Percentiles rank a stretch among this genome's conserved stretches.
Conservation (phyloP, 2,797 vertebrate species). For the Spea hammondii region DNA sequence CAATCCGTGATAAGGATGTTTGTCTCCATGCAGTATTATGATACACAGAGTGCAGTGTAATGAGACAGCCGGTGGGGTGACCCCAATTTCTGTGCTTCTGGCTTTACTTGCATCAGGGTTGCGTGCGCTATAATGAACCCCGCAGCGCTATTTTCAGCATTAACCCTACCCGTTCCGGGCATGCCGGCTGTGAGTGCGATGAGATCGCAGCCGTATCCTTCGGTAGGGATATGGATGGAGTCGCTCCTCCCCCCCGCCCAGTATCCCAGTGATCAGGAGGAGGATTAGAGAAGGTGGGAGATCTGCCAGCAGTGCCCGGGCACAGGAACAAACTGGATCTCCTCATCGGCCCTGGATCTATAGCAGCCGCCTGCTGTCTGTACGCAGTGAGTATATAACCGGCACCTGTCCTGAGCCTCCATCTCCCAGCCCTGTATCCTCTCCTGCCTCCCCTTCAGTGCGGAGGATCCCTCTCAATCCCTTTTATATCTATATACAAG, state of each 20-base stretch:
- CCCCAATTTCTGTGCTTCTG: too few species aligned
- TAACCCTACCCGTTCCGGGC: too few species aligned
- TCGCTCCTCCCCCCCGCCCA: constrained; percentile 25
- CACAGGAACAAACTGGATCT: not conserved
- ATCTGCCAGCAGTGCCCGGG: not conserved
- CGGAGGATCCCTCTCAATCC: not conserved
- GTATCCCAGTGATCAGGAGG: constrained; percentile 16
- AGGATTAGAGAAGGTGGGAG: constrained; percentile 24
- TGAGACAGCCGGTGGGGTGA: too few species aligned
- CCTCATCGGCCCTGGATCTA: not conserved
- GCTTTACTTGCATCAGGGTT: too few species aligned
- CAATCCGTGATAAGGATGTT: too few species aligned
- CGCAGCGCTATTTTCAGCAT: too few species aligned
- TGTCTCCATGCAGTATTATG: too few species aligned
- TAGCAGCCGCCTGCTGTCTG: not conserved
- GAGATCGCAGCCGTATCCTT: not conserved
- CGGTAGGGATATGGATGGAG: not conserved
- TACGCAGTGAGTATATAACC: constrained; percentile 28
- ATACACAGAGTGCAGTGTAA: too few species aligned
- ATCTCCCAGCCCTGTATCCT: not conserved
- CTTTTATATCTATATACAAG: too few species aligned
- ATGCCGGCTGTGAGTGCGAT: too few species aligned
- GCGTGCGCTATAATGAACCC: too few species aligned
- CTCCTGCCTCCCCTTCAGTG: not conserved
- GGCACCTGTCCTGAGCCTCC: not conserved